Evolutionary conservation across 2,113 vertebrate genomes (phyloP).

Genomic region (Edolisoma coerulescens): DNA sequence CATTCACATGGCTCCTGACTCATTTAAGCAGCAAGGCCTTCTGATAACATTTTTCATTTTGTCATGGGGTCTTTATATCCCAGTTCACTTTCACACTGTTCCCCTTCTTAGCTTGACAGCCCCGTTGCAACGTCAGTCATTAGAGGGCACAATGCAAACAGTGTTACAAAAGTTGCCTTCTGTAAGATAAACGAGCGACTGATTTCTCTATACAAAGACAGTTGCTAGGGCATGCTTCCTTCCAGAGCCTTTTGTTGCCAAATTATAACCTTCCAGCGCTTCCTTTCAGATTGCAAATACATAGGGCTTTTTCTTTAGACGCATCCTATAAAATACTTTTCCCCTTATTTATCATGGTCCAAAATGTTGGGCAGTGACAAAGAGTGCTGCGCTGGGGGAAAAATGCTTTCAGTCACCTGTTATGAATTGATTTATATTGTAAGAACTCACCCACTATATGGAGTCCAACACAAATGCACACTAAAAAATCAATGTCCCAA

Average conservation of each 20-base stretch:
- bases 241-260: constrained; percentile 62
- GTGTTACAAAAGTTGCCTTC: constrained; percentile 72
- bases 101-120: constrained; percentile 59
- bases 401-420: constrained; percentile 12
- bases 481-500: not conserved
- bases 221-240: constrained; percentile 73
- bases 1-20: constrained; percentile 40
- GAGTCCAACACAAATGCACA: not conserved
- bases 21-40: constrained; percentile 49
- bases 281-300: constrained; percentile 57
- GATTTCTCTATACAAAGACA: constrained; percentile 68
- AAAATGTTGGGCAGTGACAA: not conserved
- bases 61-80: constrained; percentile 47
- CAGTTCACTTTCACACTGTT: constrained; percentile 58
- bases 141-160: constrained; percentile 65
- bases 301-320: not conserved
- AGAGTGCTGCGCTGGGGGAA: not conserved
- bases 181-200: constrained; percentile 73
- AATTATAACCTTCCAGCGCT: constrained; percentile 63
- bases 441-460: not conserved
- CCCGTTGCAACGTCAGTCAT: constrained; percentile 50
- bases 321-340: constrained; percentile 15
- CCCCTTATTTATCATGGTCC: not conserved
- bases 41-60: constrained; percentile 67
- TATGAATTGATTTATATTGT: not conserved